These are phyloP conservation scores for Apeltes quadracus DNA, from an alignment of 2,113 vertebrate species.

Conservation along the genomic window DNA sequence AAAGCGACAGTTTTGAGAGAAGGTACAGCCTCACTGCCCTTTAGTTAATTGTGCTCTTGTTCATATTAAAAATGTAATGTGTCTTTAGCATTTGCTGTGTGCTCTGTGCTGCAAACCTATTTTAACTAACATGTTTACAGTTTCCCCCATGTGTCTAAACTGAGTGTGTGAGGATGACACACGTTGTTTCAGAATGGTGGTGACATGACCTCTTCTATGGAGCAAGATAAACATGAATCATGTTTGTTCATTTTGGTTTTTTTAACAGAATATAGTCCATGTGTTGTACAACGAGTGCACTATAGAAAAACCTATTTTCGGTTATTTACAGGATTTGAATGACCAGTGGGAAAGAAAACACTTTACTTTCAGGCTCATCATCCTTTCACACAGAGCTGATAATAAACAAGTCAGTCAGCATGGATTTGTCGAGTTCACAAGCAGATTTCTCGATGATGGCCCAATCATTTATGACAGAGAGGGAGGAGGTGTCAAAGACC, in stretches of 20 bases:
- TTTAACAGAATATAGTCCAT: not conserved
- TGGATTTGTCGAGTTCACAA: conserved; percentile 20
- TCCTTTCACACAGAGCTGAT: not conserved
- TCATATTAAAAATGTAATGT: not conserved
- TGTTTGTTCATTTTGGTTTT: not conserved
- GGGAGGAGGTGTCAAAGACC: not conserved
- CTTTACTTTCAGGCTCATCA: not conserved
- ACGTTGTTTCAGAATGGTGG: conserved; percentile 52
- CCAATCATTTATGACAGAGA: conserved; percentile 10
- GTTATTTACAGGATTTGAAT: not conserved
- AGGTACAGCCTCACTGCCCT: not conserved
- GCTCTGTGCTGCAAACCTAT: not conserved
- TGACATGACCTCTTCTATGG: conserved; percentile 24
- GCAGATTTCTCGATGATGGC: not conserved
- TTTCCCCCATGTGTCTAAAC: not conserved
- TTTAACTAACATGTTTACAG: conserved; percentile 13
- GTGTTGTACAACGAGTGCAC: not conserved
- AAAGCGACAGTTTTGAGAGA: not conserved
- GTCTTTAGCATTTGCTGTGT: not conserved
- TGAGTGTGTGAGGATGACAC: conserved; percentile 17
- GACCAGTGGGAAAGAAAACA: not conserved
- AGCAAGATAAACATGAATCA: not conserved
- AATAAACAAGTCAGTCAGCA: not conserved
- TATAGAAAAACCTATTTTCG: not conserved
- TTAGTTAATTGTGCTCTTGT: not conserved